These are phyloP conservation scores for Caenorhabditis panamensis DNA, from an alignment of 2,888 invertebrate species.

Conservation along the genomic window DNA sequence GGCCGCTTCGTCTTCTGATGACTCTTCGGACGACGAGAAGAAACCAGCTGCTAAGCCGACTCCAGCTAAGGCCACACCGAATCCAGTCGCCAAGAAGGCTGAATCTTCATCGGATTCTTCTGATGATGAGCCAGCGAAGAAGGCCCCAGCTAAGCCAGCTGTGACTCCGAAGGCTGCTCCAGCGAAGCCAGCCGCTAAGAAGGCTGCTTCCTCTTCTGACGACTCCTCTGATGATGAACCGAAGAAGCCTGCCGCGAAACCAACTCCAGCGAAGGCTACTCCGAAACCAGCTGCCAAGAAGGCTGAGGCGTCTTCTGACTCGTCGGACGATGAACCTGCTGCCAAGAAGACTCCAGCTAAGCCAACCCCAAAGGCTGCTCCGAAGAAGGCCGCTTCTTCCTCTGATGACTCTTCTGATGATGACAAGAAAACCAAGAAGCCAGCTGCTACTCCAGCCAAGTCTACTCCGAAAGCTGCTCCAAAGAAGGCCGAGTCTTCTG, in stretches of 20 bases:
- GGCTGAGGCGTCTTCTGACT: constrained; percentile 44
- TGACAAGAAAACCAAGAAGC: constrained; percentile 43
- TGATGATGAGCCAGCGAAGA: constrained; percentile 41
- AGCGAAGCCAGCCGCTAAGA: too few species aligned
- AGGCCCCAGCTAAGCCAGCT: constrained; percentile 24
- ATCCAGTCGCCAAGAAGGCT: constrained; percentile 40
- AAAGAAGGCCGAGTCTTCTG: constrained; percentile 54
- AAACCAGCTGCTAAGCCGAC: constrained; percentile 47
- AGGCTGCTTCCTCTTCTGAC: constrained; percentile 55
- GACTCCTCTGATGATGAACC: constrained; percentile 52
- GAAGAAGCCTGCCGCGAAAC: constrained; percentile 47
- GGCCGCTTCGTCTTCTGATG: constrained; percentile 56
- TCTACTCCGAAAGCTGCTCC: constrained; percentile 32
- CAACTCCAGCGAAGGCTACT: constrained; percentile 52
- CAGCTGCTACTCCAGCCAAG: constrained; percentile 31
- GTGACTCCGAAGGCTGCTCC: constrained; percentile 34
- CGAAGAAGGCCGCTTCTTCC: constrained; percentile 45
- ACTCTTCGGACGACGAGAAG: constrained; percentile 55
- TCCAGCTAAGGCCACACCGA: constrained; percentile 53
- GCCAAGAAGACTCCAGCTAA: constrained; percentile 34
- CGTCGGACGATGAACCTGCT: constrained; percentile 49
- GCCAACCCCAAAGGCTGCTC: constrained; percentile 18
- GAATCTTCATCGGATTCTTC: constrained; percentile 28
- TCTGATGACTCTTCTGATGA: constrained; percentile 52
- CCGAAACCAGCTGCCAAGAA: constrained; percentile 45